phyloP scores from a whole-genome alignment of 2,888 invertebrate species.

The Mythimna pallens region DNA sequence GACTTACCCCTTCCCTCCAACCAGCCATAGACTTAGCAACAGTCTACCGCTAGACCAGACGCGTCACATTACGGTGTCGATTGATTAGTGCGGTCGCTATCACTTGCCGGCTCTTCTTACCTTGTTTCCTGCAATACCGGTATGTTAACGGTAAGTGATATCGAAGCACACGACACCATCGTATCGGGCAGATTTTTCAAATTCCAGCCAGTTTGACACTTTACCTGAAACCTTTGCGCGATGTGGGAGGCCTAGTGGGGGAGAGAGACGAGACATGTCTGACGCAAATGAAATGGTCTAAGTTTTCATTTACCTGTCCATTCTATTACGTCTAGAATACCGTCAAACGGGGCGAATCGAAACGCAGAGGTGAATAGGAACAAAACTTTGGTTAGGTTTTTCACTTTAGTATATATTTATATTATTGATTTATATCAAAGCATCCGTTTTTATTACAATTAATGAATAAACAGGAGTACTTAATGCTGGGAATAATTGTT shows the following conservation, averaged over 20 bases:
- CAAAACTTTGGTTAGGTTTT: too few species aligned
- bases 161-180: slow-evolving; percentile 69
- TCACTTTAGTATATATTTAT: too few species aligned
- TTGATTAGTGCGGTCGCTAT: slow-evolving; percentile 59
- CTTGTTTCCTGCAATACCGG: slow-evolving; percentile 70
- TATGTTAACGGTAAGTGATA: slow-evolving; percentile 66
- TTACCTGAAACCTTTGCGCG: slow-evolving; percentile 56
- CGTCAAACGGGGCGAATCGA: too few species aligned
- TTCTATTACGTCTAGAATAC: not conserved
- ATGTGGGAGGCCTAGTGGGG: slow-evolving; percentile 47
- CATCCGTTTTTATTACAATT: too few species aligned
- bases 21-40: slow-evolving; percentile 51
- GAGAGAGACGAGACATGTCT: not conserved
- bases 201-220: slow-evolving; percentile 64
- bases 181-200: slow-evolving; percentile 69
- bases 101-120: slow-evolving; percentile 64
- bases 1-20: not conserved
- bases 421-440: too few species aligned
- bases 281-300: not conserved
- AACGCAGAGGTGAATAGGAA: too few species aligned
- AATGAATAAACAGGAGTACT: too few species aligned
- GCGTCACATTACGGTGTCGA: slow-evolving; percentile 65
- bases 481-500: too few species aligned
- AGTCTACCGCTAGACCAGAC: slow-evolving; percentile 57
- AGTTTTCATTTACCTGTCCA: not conserved